Evolutionary conservation across 2,113 vertebrate species (phyloP).

Genomic region (Acinonyx jubatus): DNA sequence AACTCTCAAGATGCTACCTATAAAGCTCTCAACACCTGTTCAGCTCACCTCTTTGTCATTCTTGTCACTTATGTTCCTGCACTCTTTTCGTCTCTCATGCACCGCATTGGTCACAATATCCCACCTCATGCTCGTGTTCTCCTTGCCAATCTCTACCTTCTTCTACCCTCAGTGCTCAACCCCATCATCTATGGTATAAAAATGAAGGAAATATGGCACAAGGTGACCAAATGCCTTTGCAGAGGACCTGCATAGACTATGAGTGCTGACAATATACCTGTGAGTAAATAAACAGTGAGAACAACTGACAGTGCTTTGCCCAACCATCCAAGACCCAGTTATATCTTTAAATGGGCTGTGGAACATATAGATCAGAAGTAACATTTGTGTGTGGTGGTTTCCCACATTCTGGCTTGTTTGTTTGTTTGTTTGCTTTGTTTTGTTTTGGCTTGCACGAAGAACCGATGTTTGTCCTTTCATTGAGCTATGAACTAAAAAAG

Average conservation of each 20-base stretch:
- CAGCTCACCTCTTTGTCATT: slow-evolving; percentile 70
- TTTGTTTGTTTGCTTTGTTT: not conserved
- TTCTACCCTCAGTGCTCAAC: slow-evolving; percentile 42
- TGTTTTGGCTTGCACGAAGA: not conserved
- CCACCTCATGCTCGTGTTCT: slow-evolving; percentile 58
- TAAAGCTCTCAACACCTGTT: slow-evolving; percentile 68
- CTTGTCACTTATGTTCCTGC: slow-evolving; percentile 50
- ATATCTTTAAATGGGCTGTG: not conserved
- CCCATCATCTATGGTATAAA: slow-evolving; percentile 63
- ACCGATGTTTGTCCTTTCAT: not conserved
- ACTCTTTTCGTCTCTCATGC: slow-evolving; percentile 56
- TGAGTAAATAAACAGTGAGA: not conserved
- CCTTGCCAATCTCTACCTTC: slow-evolving; percentile 59
- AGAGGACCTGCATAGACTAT: not conserved
- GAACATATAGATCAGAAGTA: not conserved
- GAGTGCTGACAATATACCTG: not conserved
- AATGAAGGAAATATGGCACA: slow-evolving; percentile 62
- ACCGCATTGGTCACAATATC: not conserved
- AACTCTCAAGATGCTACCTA: not conserved
- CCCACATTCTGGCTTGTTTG: not conserved
- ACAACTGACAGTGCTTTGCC: not conserved
- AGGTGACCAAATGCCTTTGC: slow-evolving; percentile 28
- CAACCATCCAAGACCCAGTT: not conserved
- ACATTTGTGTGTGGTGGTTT: not conserved
- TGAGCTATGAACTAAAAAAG: not conserved